Percentiles rank a stretch among this genome's conserved stretches.
phyloP scores from a whole-genome alignment of 92 coral and sea anemone genomes.

The Diadumene lineata region DNA sequence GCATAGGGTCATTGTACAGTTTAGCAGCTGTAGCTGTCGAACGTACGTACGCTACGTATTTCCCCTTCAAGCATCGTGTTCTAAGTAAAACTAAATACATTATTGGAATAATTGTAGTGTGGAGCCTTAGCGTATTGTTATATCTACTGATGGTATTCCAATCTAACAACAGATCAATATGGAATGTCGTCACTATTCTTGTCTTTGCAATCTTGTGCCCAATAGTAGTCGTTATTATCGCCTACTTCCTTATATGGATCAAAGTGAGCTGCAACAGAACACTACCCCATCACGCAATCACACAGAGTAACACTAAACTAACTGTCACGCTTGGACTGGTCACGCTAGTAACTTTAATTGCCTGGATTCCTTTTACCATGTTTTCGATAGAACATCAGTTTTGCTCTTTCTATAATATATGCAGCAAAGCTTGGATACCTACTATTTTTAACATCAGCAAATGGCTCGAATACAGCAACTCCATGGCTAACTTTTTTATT shows the following conservation, averaged over 20 bases:
- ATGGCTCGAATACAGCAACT: background rate
- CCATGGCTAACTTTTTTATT: background rate
- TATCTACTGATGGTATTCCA: background rate
- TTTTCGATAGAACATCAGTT: background rate
- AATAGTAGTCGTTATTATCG: background rate
- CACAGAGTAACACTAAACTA: background rate
- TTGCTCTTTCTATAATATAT: too few relatives aligned
- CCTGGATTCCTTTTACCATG: constrained; percentile 1
- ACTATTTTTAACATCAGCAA: too few relatives aligned
- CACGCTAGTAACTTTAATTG: background rate
- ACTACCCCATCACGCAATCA: background rate
- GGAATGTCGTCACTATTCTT: too few relatives aligned
- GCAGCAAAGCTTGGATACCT: too few relatives aligned
- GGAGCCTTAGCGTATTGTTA: background rate
- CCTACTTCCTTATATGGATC: constrained; percentile 6
- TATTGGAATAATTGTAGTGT: background rate
- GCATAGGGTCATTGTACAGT: background rate
- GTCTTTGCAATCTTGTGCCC: background rate
- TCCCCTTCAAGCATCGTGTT: constrained; percentile 1
- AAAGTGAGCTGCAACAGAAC: background rate
- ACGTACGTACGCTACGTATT: background rate
- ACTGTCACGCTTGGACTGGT: constrained; percentile 9
- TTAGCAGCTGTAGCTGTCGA: constrained; percentile 4
- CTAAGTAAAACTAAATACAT: background rate
- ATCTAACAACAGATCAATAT: too few relatives aligned